phyloP scores from a whole-genome alignment of 2,888 invertebrate species.

The Campaea margaritaria region DNA sequence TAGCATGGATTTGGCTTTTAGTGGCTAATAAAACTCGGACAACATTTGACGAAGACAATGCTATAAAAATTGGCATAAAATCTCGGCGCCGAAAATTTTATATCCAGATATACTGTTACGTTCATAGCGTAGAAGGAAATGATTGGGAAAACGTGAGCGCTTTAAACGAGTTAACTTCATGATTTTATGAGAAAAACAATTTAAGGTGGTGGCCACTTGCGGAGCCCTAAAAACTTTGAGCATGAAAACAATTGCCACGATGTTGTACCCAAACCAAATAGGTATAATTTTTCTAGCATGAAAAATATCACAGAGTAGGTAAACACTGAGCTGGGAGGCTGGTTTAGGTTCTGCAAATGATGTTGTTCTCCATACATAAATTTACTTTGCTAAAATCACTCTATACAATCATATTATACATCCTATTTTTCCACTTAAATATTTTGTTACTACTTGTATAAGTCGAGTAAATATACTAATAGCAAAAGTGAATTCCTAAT shows the following conservation, averaged over 20 bases:
- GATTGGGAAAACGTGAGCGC: constrained; percentile 47
- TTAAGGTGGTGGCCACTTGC: not conserved
- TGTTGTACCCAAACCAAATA: not conserved
- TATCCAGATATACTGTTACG: constrained; percentile 60
- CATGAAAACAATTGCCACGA: not conserved
- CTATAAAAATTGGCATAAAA: constrained; percentile 81
- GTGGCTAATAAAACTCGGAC: constrained; percentile 74
- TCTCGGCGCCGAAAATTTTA: constrained; percentile 77
- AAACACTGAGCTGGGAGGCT: no score
- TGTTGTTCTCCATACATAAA: no score
- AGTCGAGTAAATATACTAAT: no score
- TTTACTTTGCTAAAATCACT: no score
- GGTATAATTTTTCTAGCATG: not conserved
- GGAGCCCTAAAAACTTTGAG: constrained; percentile 8
- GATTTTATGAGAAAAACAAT: constrained; percentile 5
- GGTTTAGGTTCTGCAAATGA: no score
- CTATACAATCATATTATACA: no score
- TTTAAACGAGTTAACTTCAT: constrained; percentile 32
- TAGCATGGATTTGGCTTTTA: constrained; percentile 64
- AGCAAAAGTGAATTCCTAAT: no score
- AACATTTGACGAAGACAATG: constrained; percentile 79
- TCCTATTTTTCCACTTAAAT: no score
- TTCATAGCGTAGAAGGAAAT: constrained; percentile 64
- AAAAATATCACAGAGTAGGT: no score
- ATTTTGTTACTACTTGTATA: no score